Conservation (phyloP, 2,113 vertebrate species). For the Hypanus sabinus region DNA sequence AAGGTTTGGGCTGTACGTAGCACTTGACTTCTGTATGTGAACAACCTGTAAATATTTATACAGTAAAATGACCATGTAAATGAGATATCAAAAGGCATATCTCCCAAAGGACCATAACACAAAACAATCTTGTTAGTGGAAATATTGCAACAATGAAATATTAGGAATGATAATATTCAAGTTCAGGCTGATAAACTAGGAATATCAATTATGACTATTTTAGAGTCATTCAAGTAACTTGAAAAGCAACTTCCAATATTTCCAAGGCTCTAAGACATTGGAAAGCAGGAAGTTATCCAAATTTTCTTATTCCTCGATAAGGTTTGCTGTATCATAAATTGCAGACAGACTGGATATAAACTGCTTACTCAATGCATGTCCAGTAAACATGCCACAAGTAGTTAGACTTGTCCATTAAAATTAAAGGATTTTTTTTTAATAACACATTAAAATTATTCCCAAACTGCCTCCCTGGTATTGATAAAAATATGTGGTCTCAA, state of each 20-base stretch:
- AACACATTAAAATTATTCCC: neutral
- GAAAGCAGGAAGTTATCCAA: neutral
- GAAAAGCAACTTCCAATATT: neutral
- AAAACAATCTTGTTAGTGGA: neutral
- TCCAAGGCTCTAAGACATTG: neutral
- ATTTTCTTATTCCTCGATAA: neutral
- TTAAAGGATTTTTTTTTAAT: neutral
- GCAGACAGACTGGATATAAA: neutral
- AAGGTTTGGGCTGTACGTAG: neutral
- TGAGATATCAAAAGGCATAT: neutral
- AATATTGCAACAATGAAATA: neutral
- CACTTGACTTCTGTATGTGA: neutral
- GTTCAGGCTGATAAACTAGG: neutral
- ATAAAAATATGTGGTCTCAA: neutral
- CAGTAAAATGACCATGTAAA: neutral
- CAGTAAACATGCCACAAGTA: neutral
- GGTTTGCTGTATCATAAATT: neutral
- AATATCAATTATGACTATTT: neutral
- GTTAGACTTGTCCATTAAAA: neutral
- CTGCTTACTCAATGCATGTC: neutral
- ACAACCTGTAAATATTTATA: neutral
- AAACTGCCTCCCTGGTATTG: neutral
- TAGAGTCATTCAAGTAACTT: too few relatives aligned
- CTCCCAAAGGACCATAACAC: neutral
- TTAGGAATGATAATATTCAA: neutral